These are phyloP conservation scores for Netelia virgata DNA, from an alignment of 2,888 invertebrate species.

Conservation along the genomic window DNA sequence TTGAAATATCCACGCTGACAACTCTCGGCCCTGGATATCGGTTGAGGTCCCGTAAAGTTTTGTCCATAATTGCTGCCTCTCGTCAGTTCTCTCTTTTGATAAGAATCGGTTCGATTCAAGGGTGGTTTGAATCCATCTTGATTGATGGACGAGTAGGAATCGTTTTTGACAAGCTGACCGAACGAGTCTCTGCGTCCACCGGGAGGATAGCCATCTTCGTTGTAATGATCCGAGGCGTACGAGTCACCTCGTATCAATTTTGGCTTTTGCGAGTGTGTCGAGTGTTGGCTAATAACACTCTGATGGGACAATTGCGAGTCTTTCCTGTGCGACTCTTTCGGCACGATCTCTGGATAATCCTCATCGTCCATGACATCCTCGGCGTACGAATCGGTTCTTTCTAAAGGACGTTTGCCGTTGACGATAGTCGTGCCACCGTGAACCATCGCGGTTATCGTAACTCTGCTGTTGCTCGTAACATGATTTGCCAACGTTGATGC, in stretches of 20 bases:
- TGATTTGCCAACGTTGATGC: conserved; percentile 81
- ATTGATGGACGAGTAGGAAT: conserved; percentile 79
- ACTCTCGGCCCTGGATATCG: conserved; percentile 82
- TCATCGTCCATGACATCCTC: conserved; percentile 79
- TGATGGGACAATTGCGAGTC: conserved; percentile 80
- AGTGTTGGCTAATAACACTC: conserved; percentile 77
- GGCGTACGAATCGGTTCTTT: conserved; percentile 80
- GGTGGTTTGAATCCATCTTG: conserved; percentile 78
- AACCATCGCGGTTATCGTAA: conserved; percentile 85
- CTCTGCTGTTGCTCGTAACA: conserved; percentile 79
- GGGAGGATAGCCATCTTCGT: conserved; percentile 74
- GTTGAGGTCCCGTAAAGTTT: conserved; percentile 78
- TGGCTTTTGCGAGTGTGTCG: conserved; percentile 78
- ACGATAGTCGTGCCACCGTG: conserved; percentile 84
- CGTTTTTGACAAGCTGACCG: conserved; percentile 75
- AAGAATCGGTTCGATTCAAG: conserved; percentile 78
- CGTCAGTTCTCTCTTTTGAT: conserved; percentile 76
- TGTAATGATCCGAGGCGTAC: conserved; percentile 80
- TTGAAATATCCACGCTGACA: conserved; percentile 84
- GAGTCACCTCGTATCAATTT: conserved; percentile 80
- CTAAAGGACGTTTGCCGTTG: conserved; percentile 83
- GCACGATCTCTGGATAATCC: conserved; percentile 78
- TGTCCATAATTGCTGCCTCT: conserved; percentile 75
- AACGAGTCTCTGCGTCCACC: conserved; percentile 75
- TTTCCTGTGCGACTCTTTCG: conserved; percentile 79